phyloP scores from a whole-genome alignment of 2,888 invertebrate genomes.

The Phlogophora meticulosa region DNA sequence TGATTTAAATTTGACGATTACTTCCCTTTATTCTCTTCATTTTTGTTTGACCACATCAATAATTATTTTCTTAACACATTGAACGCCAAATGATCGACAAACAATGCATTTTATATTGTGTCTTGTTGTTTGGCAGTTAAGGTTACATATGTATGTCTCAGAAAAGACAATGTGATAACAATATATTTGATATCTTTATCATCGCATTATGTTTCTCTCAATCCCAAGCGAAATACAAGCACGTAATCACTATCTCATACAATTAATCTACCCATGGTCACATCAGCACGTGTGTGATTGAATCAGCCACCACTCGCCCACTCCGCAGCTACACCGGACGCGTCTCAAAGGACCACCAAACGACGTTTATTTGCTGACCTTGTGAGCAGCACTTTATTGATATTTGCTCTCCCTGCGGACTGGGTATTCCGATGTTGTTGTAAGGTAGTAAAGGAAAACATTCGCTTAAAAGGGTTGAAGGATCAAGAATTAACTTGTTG shows the following conservation, averaged over 20 bases:
- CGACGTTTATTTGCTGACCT: constrained; percentile 33
- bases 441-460: constrained; percentile 18
- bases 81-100: too few relatives aligned
- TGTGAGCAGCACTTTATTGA: constrained; percentile 25
- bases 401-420: constrained; percentile 7
- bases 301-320: constrained; percentile 12
- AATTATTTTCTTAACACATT: too few relatives aligned
- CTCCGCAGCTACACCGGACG: constrained; percentile 4
- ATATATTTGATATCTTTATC: not conserved
- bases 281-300: constrained; percentile 18
- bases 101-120: too few relatives aligned
- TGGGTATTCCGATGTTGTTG: constrained; percentile 5
- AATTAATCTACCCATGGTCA: constrained; percentile 26
- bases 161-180: too few relatives aligned
- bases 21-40: too few relatives aligned
- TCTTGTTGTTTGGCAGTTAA: too few relatives aligned
- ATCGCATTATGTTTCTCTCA: not conserved
- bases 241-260: constrained; percentile 9
- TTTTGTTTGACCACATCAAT: too few relatives aligned
- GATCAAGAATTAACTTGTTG: not conserved
- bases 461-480: constrained; percentile 1
- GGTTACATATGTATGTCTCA: too few relatives aligned
- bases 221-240: constrained; percentile 14
- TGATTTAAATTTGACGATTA: too few relatives aligned
- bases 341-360: constrained; percentile 34